A percentile compares a stretch with the other conserved stretches of the same genome.
phyloP scores from a whole-genome alignment of 53 echinoderm and acorn worm species.

The Antedon mediterranea region DNA sequence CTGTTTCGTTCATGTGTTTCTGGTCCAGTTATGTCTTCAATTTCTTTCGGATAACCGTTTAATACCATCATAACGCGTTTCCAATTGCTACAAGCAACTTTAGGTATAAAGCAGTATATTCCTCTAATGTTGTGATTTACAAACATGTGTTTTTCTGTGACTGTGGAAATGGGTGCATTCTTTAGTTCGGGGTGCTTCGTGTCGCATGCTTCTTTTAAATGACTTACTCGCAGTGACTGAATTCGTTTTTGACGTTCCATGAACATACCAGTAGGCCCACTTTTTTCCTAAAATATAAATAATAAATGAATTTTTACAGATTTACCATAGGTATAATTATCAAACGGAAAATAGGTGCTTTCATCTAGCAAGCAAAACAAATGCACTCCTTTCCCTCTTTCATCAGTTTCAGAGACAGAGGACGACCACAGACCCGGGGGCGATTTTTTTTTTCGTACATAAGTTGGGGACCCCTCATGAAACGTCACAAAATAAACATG shows the following conservation, averaged over 20 bases:
- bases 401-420: no score
- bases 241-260: slow-evolving; percentile 30
- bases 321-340: no score
- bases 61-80: slow-evolving; percentile 58
- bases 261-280: no score
- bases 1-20: slow-evolving; percentile 65
- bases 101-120: slow-evolving; percentile 57
- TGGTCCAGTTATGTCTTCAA: slow-evolving; percentile 20
- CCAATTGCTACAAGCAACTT: slow-evolving; percentile 76
- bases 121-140: slow-evolving; percentile 51
- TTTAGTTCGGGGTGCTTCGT: slow-evolving; percentile 33
- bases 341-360: no score
- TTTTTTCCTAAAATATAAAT: no score
- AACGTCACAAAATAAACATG: no score
- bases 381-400: no score
- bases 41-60: slow-evolving; percentile 14
- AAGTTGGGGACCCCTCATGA: no score
- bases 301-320: no score
- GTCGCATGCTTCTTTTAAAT: slow-evolving; percentile 27
- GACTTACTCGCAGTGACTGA: slow-evolving; percentile 25
- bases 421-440: no score
- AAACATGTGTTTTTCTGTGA: slow-evolving; percentile 50
- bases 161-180: slow-evolving; percentile 24
- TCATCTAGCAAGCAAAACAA: no score
- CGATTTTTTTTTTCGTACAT: no score